Conservation (phyloP, 2,888 invertebrate species). For the Gortyna flavago region DNA sequence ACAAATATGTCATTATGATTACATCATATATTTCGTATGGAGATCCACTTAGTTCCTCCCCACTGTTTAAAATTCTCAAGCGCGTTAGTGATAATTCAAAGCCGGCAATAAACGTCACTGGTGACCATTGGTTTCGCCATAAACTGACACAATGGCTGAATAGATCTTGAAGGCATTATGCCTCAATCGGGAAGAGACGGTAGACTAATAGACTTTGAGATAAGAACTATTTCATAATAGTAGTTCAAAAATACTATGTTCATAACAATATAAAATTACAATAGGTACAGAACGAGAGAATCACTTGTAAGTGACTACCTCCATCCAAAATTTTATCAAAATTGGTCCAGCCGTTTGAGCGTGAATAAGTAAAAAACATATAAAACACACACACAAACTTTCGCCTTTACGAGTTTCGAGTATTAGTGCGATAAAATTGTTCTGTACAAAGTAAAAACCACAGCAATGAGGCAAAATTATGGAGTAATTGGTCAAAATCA, state of each 20-base stretch:
- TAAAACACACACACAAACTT: too few species aligned
- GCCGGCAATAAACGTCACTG: constrained; percentile 36
- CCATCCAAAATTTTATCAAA: too few species aligned
- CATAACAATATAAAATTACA: neutral
- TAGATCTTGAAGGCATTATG: constrained; percentile 14
- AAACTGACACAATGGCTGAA: constrained; percentile 18
- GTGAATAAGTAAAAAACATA: too few species aligned
- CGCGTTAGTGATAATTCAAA: constrained; percentile 37
- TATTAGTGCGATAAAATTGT: too few species aligned
- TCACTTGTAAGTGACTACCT: too few species aligned
- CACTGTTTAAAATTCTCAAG: constrained; percentile 31
- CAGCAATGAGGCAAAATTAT: too few species aligned
- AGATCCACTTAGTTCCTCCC: neutral
- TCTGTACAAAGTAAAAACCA: too few species aligned
- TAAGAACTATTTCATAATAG: neutral
- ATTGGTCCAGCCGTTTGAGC: too few species aligned
- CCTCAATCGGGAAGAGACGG: constrained; percentile 1
- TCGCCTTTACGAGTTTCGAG: too few species aligned
- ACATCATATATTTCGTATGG: too few species aligned
- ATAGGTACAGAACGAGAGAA: neutral
- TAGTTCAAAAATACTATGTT: neutral
- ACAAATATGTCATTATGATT: neutral
- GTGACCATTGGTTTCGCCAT: constrained; percentile 24
- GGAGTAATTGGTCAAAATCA: too few species aligned
- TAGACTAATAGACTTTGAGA: neutral